Evolutionary conservation across 1,140 invertebrate genomes (phyloP).

Genomic region (Amyelois transitella): DNA sequence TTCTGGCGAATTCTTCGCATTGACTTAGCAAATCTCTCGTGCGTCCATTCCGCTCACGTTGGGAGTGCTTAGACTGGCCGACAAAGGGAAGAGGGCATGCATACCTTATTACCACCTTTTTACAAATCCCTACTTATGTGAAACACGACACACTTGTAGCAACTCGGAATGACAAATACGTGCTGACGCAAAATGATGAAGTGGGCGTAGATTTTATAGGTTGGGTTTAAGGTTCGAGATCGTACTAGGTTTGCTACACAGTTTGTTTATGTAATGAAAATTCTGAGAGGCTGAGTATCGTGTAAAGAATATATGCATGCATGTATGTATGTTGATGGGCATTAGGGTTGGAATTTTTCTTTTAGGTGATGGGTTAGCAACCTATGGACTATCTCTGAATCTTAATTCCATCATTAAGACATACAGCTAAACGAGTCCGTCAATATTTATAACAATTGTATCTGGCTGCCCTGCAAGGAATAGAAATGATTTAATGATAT

Average conservation of each 20-base stretch:
- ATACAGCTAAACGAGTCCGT: too few species aligned
- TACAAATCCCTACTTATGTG: slow-evolving; percentile 64
- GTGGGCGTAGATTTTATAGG: slow-evolving; percentile 9
- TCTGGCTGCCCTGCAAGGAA: too few species aligned
- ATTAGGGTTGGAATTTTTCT: too few species aligned
- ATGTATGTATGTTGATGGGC: too few species aligned
- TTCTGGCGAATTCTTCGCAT: slow-evolving; percentile 46
- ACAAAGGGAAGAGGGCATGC: slow-evolving; percentile 71
- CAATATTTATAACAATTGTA: too few species aligned
- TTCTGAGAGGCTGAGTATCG: too few species aligned
- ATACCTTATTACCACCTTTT: slow-evolving; percentile 72
- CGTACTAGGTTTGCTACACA: background rate
- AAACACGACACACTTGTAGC: slow-evolving; percentile 53
- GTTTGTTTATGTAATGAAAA: background rate
- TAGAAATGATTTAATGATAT: too few species aligned
- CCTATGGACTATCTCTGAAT: too few species aligned
- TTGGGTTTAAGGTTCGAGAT: background rate
- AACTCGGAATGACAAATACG: slow-evolving; percentile 60
- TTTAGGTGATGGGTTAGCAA: too few species aligned
- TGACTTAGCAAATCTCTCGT: slow-evolving; percentile 52
- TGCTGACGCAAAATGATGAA: slow-evolving; percentile 31
- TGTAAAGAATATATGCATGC: too few species aligned
- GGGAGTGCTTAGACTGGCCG: slow-evolving; percentile 63
- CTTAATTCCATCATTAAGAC: too few species aligned
- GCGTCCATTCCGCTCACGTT: slow-evolving; percentile 65